Base-by-base conservation (phyloP, 2,113 vertebrate genomes). In the Sakesphorus luctuosus region DNA sequence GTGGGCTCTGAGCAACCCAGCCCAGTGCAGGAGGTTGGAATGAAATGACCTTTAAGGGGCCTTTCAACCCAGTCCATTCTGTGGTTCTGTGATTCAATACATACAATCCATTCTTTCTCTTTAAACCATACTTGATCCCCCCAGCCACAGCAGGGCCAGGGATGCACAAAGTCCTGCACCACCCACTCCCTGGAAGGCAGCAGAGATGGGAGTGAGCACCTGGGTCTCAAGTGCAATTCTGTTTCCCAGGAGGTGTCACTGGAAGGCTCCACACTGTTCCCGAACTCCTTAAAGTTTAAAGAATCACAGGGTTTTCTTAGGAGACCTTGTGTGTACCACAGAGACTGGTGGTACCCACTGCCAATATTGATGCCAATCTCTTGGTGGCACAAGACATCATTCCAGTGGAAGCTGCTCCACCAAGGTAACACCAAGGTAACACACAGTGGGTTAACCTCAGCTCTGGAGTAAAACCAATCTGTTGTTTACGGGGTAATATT, bases 161-260 rank as follows among this genome's bases (percentile, higher is more conserved):
- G 33, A 38, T 4, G 43, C 13, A 35, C 15, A 23, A 25, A 76
- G 38, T 26, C 61, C 81, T 26, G 76, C 50, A 17, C 10, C 25
- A 8, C 8, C 61, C 13, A 0, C 1, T 38, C 15, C 1, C 52
- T 14, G 3, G 6, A n/a, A 23, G 55, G 73, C 61, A 65, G 63
- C 76, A 65, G 75, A 65, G 49, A 68, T 0, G 0, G 36, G 21
- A 36, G 9, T 0, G 14, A 80, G 21, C 18, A 31, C 17, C 65
- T 14, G 31, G 35, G 15, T 5, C 40, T 29, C 13, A 9, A 35
- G 17, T 8, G 62, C 6, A 6, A 6, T 61, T 68, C 76, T 69
- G 38, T 24, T 84, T 72, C 40, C n/a, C 1, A 1, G 47, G 33
- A 9, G 25, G 25, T 11, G 7, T n/a, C 52, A 17, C 40, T 40